A percentile compares a stretch with the other conserved stretches of the same genome.
Evolutionary conservation across 2,113 vertebrate genomes (phyloP).

Genomic region (Xenopus borealis): DNA sequence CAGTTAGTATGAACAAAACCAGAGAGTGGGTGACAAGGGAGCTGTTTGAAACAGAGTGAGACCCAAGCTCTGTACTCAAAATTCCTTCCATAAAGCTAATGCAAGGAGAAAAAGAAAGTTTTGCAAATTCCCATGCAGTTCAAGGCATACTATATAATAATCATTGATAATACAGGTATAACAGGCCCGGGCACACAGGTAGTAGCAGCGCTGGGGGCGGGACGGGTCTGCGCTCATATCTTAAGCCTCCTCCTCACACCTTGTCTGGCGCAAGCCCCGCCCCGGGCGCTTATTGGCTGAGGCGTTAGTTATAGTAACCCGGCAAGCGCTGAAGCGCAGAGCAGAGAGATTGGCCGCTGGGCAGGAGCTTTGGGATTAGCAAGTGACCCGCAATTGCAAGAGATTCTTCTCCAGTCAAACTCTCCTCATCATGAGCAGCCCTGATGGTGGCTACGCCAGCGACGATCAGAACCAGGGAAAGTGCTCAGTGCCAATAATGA

Average conservation of each 20-base stretch:
- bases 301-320: slow-evolving; percentile 67
- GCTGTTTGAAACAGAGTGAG: too few relatives aligned
- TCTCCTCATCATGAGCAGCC: slow-evolving; percentile 83
- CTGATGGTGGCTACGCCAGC: slow-evolving; percentile 96
- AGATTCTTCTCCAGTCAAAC: not conserved
- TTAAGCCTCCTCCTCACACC: slow-evolving; percentile 53
- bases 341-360: fast-evolving
- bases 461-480: slow-evolving; percentile 88
- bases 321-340: fast-evolving
- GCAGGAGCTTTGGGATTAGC: not conserved
- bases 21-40: too few relatives aligned
- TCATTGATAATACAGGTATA: too few relatives aligned
- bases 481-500: slow-evolving; percentile 80
- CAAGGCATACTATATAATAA: too few relatives aligned
- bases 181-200: too few relatives aligned
- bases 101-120: too few relatives aligned
- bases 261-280: slow-evolving; percentile 61
- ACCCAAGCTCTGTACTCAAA: too few relatives aligned
- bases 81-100: too few relatives aligned
- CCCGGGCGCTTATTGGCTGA: slow-evolving; percentile 78
- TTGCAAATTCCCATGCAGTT: too few relatives aligned
- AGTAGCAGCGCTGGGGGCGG: too few relatives aligned
- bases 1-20: too few relatives aligned
- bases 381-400: not conserved
- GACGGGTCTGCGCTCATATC: too few relatives aligned